phyloP scores from a whole-genome alignment of 2,888 invertebrate genomes.

The Opisthograptis luteolata region DNA sequence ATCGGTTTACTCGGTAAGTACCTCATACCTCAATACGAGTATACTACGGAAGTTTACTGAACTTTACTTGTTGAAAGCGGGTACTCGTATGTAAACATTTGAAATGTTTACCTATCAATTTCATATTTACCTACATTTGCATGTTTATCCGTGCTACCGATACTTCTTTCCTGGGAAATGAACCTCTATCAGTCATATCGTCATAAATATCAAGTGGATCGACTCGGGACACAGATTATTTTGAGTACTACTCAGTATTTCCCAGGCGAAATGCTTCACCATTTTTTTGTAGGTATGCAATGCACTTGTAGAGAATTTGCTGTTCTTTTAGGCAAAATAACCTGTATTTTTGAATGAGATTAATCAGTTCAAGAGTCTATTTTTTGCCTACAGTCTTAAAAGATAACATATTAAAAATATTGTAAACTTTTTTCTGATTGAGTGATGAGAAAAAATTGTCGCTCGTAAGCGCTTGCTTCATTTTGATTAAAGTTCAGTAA shows the following conservation, averaged over 20 bases:
- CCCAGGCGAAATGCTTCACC: constrained; percentile 24
- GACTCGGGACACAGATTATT: constrained; percentile 28
- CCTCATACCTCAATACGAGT: too few species aligned
- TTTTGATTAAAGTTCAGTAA: too few species aligned
- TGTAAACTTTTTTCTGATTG: too few species aligned
- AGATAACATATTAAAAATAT: too few species aligned
- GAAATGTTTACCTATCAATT: constrained; percentile 22
- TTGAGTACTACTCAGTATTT: not conserved
- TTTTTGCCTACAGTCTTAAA: too few species aligned
- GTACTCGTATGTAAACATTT: not conserved
- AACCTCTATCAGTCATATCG: constrained; percentile 49
- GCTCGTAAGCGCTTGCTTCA: too few species aligned
- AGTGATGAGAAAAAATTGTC: too few species aligned
- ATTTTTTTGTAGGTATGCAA: constrained; percentile 6
- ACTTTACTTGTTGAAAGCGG: constrained; percentile 1
- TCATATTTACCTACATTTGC: constrained; percentile 30
- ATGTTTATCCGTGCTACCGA: constrained; percentile 36
- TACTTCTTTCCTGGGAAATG: constrained; percentile 42
- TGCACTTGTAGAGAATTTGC: constrained; percentile 13
- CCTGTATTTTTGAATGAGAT: too few species aligned
- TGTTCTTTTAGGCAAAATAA: constrained; percentile 32
- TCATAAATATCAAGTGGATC: constrained; percentile 53
- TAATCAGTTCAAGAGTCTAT: too few species aligned
- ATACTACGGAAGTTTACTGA: constrained; percentile 7
- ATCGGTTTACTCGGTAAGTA: too few species aligned